Conservation (phyloP, 2,888 invertebrate species). For the Mamestra brassicae region DNA sequence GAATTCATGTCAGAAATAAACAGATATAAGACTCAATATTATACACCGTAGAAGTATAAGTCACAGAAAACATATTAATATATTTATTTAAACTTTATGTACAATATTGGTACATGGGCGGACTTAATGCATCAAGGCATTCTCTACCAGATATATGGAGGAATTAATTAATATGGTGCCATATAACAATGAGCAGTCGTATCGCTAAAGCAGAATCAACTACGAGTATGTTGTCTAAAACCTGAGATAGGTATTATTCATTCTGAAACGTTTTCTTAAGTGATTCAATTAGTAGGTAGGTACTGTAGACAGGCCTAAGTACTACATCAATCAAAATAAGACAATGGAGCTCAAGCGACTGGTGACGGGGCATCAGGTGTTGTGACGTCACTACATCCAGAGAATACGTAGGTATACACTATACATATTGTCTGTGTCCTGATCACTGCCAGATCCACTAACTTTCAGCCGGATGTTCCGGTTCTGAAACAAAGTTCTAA, state of each 20-base stretch:
- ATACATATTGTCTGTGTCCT: not conserved
- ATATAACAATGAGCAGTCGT: too few relatives aligned
- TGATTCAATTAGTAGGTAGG: too few relatives aligned
- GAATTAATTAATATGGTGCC: too few relatives aligned
- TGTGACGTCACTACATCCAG: constrained; percentile 47
- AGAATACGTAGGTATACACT: not conserved
- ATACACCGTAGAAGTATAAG: too few relatives aligned
- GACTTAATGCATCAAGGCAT: too few relatives aligned
- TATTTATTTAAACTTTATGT: too few relatives aligned
- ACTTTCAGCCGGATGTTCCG: constrained; percentile 5
- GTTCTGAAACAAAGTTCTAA: too few relatives aligned
- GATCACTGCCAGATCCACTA: not conserved
- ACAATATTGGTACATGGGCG: too few relatives aligned
- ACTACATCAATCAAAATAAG: constrained; percentile 74
- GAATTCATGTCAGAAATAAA: not conserved
- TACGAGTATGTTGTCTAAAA: not conserved
- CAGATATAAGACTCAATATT: not conserved
- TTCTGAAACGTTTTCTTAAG: not conserved
- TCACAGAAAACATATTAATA: too few relatives aligned
- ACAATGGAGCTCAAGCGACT: constrained; percentile 68
- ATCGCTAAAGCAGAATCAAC: not conserved
- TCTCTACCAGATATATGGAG: too few relatives aligned
- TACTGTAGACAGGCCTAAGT: constrained; percentile 67
- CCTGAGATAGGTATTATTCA: not conserved
- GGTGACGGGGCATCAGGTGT: constrained; percentile 62